Percentiles rank a stretch among this genome's conserved stretches.
Conservation (phyloP, 2,797 vertebrate species). For the Tympanoctomys barrerae region DNA sequence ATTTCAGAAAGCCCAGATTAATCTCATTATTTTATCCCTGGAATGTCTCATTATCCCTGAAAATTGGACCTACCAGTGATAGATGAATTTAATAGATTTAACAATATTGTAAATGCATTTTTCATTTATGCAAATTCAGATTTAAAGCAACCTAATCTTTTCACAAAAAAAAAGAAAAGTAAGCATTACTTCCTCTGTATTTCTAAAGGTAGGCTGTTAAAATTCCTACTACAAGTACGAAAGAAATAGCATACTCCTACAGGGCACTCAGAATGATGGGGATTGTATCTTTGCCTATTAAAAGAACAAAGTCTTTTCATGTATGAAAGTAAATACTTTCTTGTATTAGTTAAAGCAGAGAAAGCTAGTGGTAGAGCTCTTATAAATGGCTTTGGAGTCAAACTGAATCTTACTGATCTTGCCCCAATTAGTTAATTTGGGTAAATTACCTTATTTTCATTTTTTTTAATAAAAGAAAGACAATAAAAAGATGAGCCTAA, state of each 20-base stretch:
- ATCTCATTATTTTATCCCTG: background rate
- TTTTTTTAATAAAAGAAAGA: background rate
- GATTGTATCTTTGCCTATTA: background rate
- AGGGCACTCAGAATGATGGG: background rate
- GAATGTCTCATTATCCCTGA: constrained; percentile 18
- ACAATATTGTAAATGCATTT: constrained; percentile 25
- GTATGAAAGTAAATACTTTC: background rate
- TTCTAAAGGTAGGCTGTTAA: background rate
- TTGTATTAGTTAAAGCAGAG: background rate
- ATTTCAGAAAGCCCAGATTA: background rate
- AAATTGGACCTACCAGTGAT: background rate
- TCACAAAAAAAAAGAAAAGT: background rate
- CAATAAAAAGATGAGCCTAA: background rate
- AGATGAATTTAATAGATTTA: constrained; percentile 37
- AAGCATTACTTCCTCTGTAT: background rate
- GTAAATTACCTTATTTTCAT: background rate
- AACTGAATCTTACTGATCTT: background rate
- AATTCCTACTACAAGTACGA: background rate
- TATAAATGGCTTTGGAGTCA: background rate
- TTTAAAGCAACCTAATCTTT: constrained; percentile 3
- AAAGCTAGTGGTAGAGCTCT: background rate
- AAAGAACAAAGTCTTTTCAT: background rate
- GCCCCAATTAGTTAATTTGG: background rate
- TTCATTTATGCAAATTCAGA: constrained; percentile 43
- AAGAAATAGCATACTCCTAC: background rate